Percentiles rank a stretch among this genome's conserved stretches.
Evolutionary conservation across 2,797 vertebrate genomes (phyloP).

Genomic region (Notolepis coatsorum): DNA sequence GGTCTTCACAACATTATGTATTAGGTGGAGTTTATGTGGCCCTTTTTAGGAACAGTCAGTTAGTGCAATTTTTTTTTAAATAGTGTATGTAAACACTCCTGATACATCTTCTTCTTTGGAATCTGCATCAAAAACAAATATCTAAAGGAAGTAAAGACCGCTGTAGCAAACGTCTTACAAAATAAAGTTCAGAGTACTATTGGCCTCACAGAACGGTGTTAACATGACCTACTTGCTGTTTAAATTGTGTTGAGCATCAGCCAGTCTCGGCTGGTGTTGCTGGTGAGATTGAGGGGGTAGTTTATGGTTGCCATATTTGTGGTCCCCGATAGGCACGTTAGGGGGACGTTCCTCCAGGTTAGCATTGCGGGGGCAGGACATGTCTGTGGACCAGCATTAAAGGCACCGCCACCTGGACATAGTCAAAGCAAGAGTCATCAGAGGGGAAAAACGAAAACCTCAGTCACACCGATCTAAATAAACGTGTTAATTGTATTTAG

Average conservation of each 20-base stretch:
- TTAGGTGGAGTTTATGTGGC: too few relatives aligned
- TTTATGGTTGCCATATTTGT: not conserved
- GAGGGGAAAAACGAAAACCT: too few relatives aligned
- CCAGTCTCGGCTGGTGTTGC: slow-evolving; percentile 3
- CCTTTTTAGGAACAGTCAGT: too few relatives aligned
- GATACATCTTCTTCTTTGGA: too few relatives aligned
- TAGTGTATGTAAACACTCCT: too few relatives aligned
- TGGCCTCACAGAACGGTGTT: too few relatives aligned
- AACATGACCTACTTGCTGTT: slow-evolving; percentile 61
- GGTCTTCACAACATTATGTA: too few relatives aligned
- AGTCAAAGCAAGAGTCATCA: not conserved
- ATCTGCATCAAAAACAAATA: too few relatives aligned
- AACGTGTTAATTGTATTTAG: accelerated
- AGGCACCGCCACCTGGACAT: not conserved
- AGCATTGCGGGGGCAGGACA: slow-evolving; percentile 54
- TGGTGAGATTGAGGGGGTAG: not conserved
- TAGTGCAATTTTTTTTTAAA: too few relatives aligned
- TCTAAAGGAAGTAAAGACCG: too few relatives aligned
- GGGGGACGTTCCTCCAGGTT: slow-evolving; percentile 6
- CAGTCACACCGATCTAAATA: not conserved
- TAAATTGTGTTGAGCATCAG: not conserved
- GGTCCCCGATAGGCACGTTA: not conserved
- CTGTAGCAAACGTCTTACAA: too few relatives aligned
- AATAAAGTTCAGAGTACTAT: too few relatives aligned
- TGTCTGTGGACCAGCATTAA: slow-evolving; percentile 54